These are phyloP conservation scores for Teleiodes luculella DNA, from an alignment of 2,888 invertebrate genomes.

Conservation along the genomic window DNA sequence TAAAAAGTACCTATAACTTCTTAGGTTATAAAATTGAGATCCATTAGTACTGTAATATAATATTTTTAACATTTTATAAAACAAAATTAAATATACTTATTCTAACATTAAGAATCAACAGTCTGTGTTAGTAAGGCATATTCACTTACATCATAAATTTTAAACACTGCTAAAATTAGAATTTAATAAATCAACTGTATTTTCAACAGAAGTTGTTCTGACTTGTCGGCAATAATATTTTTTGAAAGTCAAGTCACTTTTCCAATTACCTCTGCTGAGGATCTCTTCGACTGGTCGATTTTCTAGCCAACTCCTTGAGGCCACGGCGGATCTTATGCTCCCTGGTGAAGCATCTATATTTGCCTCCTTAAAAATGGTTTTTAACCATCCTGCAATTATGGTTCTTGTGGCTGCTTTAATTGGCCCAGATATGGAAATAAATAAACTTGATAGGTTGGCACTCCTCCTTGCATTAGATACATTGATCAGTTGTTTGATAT, in stretches of 20 bases:
- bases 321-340: neutral
- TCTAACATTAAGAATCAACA: neutral
- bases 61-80: too few relatives aligned
- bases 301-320: neutral
- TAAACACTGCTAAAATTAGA: neutral
- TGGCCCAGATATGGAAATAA: too few relatives aligned
- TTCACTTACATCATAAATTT: neutral
- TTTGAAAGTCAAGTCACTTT: neutral
- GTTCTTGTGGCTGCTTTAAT: too few relatives aligned
- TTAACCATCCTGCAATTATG: neutral
- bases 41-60: too few relatives aligned
- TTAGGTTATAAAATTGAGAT: neutral
- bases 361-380: neutral
- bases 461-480: too few relatives aligned
- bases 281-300: neutral
- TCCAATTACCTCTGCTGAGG: slow-evolving; percentile 2
- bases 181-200: neutral
- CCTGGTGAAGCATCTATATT: neutral
- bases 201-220: neutral
- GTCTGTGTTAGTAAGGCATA: neutral
- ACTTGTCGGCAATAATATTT: neutral
- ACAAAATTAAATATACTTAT: neutral
- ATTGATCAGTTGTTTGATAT: too few relatives aligned
- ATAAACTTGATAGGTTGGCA: too few relatives aligned
- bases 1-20: too few relatives aligned